A percentile compares a stretch with the other conserved stretches of the same genome.
These are phyloP conservation scores for Otocyon megalotis DNA, from an alignment of 2,113 vertebrate species.

Conservation along the genomic window DNA sequence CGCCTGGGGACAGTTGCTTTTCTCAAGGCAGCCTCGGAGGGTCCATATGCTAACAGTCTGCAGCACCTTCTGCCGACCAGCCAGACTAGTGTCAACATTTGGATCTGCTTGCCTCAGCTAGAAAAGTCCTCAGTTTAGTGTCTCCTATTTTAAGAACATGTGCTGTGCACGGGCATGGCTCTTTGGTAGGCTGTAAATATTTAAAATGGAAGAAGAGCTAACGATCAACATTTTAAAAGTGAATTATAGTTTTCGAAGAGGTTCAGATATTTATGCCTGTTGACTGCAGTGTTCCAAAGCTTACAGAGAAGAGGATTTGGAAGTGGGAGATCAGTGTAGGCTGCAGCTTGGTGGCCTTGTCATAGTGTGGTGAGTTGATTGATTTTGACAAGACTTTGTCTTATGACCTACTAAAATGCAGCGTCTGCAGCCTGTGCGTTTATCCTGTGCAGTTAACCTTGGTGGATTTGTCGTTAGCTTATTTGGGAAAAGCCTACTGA, in stretches of 20 bases:
- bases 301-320: slow-evolving; percentile 74
- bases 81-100: not conserved
- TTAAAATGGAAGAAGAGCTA: slow-evolving; percentile 30
- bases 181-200: not conserved
- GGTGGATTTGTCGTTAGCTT: slow-evolving; percentile 70
- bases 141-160: not conserved
- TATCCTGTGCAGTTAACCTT: slow-evolving; percentile 79
- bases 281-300: not conserved
- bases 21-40: not conserved
- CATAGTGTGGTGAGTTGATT: slow-evolving; percentile 72
- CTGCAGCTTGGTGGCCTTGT: slow-evolving; percentile 72
- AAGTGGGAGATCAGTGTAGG: slow-evolving; percentile 62
- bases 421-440: slow-evolving; percentile 80
- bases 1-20: not conserved
- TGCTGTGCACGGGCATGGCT: not conserved
- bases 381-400: slow-evolving; percentile 85
- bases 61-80: slow-evolving; percentile 78
- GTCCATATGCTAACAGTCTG: slow-evolving; percentile 24
- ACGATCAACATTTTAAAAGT: not conserved
- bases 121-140: not conserved
- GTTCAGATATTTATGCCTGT: slow-evolving; percentile 36
- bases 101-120: slow-evolving; percentile 31
- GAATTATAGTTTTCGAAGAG: not conserved
- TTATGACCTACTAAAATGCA: slow-evolving; percentile 80
- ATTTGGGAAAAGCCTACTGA: slow-evolving; percentile 64